Evolutionary conservation across 2,888 invertebrate species (phyloP), one percentile per base, ranked within the genome.

Genomic region (Elmis aenea): DNA sequence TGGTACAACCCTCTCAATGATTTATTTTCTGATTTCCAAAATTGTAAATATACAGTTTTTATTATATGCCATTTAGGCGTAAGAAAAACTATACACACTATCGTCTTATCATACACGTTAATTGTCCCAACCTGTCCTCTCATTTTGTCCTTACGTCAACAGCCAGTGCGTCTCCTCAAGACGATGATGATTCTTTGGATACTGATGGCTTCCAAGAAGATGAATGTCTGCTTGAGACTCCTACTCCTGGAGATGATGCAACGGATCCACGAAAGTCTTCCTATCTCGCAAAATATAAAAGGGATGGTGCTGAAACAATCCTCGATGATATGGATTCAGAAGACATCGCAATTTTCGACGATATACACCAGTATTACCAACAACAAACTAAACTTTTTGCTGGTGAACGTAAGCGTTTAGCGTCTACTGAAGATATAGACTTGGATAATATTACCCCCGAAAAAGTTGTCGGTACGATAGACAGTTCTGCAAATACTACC

Each of bases 131-230:
- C 39, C 44, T 37, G 31, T 25, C 33, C 33, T 32, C 28, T 23
- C 24, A 18, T 34, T 20, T 34, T 33, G 22, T 34, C 34, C 34
- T 42, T 38, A 38, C 42, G 38, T 38, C 38, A 55, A 61, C 62
- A 62, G 58, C 64, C 49, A 67, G 67, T 52, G 70, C 68, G 50
- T 72, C 72, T 44, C 72, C 72, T 38, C 72, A 71, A 59, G 72
- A 72, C 54, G 72, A 73, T 61, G 73, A 73, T 56, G 73, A 73
- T 53, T 72, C 72, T 29, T 61, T 73, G 66, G 73, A 72, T 54
- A 71, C 71, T 27, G 72, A 73, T 55, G 72, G 72, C 53, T 73
- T 71, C 57, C 70, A 66, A 50, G 69, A 69, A 55, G 71, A 71
- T 49, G 67, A 69, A 46, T 69, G 63, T 52, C 62, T 70, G 28